Conservation (phyloP, 2,888 invertebrate genomes). For the Drosophila leonis region DNA sequence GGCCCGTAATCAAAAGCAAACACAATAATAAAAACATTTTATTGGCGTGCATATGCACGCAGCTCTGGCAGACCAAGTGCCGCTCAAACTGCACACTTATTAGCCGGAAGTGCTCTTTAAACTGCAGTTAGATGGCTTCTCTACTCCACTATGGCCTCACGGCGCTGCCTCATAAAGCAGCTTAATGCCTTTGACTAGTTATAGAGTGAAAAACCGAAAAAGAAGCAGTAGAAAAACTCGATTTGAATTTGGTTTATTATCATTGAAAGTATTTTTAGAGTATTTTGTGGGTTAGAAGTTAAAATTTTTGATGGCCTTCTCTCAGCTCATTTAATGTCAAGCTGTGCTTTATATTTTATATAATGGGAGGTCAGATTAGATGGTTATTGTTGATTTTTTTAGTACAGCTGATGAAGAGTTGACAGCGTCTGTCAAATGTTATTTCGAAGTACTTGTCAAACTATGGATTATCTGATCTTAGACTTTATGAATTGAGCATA, state of each 20-base stretch:
- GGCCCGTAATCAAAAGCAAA: slow-evolving; percentile 62
- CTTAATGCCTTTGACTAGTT: not conserved
- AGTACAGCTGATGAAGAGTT: no score
- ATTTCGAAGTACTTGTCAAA: no score
- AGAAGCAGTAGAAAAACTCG: not conserved
- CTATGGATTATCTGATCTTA: no score
- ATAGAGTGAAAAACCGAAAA: not conserved
- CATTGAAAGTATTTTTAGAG: not conserved
- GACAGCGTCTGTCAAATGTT: no score
- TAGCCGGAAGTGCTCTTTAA: slow-evolving; percentile 51
- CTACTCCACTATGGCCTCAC: not conserved
- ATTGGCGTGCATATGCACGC: slow-evolving; percentile 29
- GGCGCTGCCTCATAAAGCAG: not conserved
- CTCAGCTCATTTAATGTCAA: not conserved
- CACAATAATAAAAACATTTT: slow-evolving; percentile 53
- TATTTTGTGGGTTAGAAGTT: not conserved
- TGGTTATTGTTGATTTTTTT: no score
- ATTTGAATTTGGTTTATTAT: slow-evolving; percentile 5
- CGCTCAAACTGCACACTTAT: slow-evolving; percentile 43
- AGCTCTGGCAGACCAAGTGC: not conserved
- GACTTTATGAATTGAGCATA: no score
- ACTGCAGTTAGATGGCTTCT: slow-evolving; percentile 34
- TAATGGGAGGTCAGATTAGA: no score
- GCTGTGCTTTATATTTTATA: not conserved
- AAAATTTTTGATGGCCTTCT: not conserved